Conservation (phyloP, 2,113 vertebrate genomes). For the Elgaria multicarinata region DNA sequence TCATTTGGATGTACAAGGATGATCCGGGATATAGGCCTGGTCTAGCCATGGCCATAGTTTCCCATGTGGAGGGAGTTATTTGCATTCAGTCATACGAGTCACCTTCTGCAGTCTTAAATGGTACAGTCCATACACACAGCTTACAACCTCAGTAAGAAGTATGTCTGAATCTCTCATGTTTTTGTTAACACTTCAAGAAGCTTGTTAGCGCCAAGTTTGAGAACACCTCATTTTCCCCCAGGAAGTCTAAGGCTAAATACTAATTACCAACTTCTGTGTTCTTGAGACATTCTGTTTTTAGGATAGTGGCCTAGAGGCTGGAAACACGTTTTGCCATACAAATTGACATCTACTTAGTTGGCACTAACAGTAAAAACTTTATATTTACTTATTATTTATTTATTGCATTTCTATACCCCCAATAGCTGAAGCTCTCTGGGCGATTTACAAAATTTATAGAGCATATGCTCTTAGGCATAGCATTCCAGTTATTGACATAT, state of each 20-base stretch:
- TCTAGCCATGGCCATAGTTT: no score
- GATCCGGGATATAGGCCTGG: no score
- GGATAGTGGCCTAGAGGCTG: not conserved
- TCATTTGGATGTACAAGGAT: no score
- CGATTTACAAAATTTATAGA: no score
- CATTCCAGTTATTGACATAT: not conserved
- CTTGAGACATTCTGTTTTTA: not conserved
- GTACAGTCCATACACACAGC: no score
- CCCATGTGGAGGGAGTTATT: not conserved
- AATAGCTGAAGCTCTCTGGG: no score
- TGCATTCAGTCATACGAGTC: not conserved
- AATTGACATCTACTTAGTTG: not conserved
- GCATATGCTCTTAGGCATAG: not conserved
- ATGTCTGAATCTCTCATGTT: not conserved
- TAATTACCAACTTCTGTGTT: not conserved
- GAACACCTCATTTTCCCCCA: not conserved
- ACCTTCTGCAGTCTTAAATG: no score
- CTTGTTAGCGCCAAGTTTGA: not conserved
- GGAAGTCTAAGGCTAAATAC: not conserved
- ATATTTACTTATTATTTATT: no score
- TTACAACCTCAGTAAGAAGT: not conserved
- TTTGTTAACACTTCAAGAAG: not conserved
- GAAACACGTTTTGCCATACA: not conserved
- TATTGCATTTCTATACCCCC: no score
- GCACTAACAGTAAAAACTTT: not conserved